Conservation (phyloP, 2,888 invertebrate genomes). For the Archaeoteleia sp. region DNA sequence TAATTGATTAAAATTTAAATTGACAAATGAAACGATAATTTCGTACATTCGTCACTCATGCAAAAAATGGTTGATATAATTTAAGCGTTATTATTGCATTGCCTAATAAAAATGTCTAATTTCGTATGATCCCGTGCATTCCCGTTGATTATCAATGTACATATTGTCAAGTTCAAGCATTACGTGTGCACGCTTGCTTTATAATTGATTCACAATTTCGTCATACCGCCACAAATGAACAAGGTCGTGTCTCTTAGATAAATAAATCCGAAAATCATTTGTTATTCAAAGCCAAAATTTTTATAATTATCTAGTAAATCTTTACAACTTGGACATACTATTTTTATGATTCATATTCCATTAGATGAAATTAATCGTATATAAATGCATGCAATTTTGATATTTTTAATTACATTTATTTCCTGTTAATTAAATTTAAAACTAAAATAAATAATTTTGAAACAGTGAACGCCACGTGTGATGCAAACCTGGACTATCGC, state of each 20-base stretch:
- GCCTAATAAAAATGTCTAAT: conserved; percentile 24
- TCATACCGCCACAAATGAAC: conserved; percentile 3
- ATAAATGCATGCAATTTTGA: no score
- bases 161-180: conserved; percentile 27
- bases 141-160: conserved; percentile 17
- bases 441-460: no score
- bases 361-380: no score
- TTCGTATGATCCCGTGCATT: conserved; percentile 13
- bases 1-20: no score
- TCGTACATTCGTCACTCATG: background rate
- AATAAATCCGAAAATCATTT: no score
- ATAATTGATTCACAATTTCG: background rate
- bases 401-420: no score
- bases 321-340: no score
- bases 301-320: background rate
- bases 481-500: conserved; percentile 84
- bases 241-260: conserved; percentile 16
- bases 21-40: conserved; percentile 12
- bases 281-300: background rate
- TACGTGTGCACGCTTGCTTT: background rate
- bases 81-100: conserved; percentile 9
- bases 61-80: conserved; percentile 23
- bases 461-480: conserved; percentile 23
- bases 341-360: no score
- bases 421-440: no score